Conservation (phyloP, 2,888 invertebrate species). For the Lamellibrachia satsuma region DNA sequence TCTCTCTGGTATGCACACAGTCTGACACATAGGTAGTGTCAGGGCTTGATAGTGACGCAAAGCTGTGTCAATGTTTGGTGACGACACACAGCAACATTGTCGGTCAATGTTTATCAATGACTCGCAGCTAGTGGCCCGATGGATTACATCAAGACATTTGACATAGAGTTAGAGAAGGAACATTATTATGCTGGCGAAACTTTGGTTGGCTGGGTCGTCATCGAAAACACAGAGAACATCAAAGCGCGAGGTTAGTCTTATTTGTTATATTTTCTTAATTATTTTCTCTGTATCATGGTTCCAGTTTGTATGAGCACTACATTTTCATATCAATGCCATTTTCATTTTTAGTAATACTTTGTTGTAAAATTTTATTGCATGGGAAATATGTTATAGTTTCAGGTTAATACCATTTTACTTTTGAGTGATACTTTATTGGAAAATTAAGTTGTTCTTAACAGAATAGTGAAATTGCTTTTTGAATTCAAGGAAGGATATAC, state of each 20-base stretch:
- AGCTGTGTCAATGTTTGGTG: constrained; percentile 9
- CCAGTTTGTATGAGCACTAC: background rate
- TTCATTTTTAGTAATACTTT: background rate
- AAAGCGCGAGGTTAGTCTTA: constrained; percentile 75
- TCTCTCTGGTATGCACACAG: background rate
- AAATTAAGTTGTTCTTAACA: too few species aligned
- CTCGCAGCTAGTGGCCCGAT: constrained; percentile 63
- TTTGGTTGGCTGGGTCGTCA: constrained; percentile 74
- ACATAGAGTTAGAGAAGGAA: constrained; percentile 79
- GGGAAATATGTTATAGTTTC: background rate
- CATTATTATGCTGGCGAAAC: constrained; percentile 80
- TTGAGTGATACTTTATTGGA: background rate
- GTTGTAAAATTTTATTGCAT: background rate
- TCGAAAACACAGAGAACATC: constrained; percentile 79
- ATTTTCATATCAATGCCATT: background rate
- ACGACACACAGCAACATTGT: background rate
- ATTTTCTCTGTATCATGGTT: background rate
- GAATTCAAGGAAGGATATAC: background rate
- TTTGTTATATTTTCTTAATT: background rate
- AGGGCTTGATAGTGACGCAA: background rate
- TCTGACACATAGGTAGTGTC: background rate
- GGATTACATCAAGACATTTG: constrained; percentile 82
- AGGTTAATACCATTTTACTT: background rate
- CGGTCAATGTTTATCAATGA: background rate
- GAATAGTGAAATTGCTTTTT: background rate